Evolutionary conservation across 2,888 invertebrate species (phyloP), one percentile per base, ranked within the genome.

Genomic region (Tiphia femorata): DNA sequence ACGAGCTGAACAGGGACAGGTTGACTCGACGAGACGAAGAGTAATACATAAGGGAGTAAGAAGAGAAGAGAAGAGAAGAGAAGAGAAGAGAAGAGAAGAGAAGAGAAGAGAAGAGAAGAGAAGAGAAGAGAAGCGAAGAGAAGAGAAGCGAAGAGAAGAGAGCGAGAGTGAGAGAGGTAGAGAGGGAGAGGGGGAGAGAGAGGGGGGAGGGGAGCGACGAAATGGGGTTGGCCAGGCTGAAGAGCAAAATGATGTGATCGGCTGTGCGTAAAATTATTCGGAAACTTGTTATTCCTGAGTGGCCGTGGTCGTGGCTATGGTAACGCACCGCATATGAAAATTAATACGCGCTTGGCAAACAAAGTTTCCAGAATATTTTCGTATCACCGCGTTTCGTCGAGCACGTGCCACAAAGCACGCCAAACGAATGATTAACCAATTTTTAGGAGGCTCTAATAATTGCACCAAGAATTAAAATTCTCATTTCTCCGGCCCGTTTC

Each of bases 201-300:
- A 52, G 35, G 38, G 16, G 47, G 14, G 19, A 16, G 10, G 17
- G 7, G 17, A 6, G 25, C 8, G 25, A 5, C 25, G 6, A 5
- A 8, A 8, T 4, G 25, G 8, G 5, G 25, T 4, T 6, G 25
- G 6, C 6, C 5, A 5, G 25, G 16, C 37, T 10, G 27, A 20
- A 57, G 44, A 48, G 51, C 44, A 55, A 66, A 66, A 72, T 72
- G 68, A 66, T 64, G 64, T 64, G 70, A 70, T 72, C 72, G 66
- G 55, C 62, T 62, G 68, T 60, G 72, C 70, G 72, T 72, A 63
- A 72, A 72, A 72, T 72, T 72, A 72, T 72, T 72, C 72, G 51
- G 59, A 61, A 70, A 68, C 64, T 68, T 72, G 70, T 72, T 72
- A 68, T 68, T 72, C 65, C 53, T 59, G 59, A n/a, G 48, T 58